Evolutionary conservation across 2,888 invertebrate genomes (phyloP).

Genomic region (Griposia aprilina): DNA sequence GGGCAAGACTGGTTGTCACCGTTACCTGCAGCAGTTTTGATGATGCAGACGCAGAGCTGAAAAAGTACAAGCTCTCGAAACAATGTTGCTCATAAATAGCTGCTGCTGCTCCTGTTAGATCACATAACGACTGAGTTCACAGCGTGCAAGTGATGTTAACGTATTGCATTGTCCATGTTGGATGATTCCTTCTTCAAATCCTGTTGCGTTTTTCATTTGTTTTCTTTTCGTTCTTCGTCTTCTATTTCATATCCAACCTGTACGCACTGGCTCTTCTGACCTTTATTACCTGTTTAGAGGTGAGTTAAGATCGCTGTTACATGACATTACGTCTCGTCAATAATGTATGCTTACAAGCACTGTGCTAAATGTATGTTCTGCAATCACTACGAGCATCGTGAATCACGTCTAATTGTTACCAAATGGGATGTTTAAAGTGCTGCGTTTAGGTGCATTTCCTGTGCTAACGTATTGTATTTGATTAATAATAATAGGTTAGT

Average conservation of each 20-base stretch:
- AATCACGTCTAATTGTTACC: constrained; percentile 42
- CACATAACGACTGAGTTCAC: background rate
- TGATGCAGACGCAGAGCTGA: background rate
- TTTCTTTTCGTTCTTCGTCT: background rate
- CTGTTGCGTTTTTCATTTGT: background rate
- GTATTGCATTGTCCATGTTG: background rate
- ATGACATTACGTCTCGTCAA: constrained; percentile 58
- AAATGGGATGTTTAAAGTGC: constrained; percentile 28
- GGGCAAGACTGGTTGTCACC: background rate
- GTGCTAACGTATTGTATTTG: background rate
- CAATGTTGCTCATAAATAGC: background rate
- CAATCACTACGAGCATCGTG: constrained; percentile 37
- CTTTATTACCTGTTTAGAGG: background rate
- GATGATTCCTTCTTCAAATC: background rate
- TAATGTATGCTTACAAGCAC: constrained; percentile 52
- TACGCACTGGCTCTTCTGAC: constrained; percentile 19
- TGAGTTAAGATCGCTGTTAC: constrained; percentile 55
- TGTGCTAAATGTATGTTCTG: constrained; percentile 49
- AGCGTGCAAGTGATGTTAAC: too few relatives aligned
- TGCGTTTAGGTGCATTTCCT: constrained; percentile 26
- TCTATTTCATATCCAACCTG: background rate
- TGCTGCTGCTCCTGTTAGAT: background rate
- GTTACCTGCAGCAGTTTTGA: background rate
- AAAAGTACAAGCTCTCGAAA: background rate
- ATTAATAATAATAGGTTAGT: background rate